Conservation (phyloP, 2,113 vertebrate genomes). For the Seriola rivoliana region DNA sequence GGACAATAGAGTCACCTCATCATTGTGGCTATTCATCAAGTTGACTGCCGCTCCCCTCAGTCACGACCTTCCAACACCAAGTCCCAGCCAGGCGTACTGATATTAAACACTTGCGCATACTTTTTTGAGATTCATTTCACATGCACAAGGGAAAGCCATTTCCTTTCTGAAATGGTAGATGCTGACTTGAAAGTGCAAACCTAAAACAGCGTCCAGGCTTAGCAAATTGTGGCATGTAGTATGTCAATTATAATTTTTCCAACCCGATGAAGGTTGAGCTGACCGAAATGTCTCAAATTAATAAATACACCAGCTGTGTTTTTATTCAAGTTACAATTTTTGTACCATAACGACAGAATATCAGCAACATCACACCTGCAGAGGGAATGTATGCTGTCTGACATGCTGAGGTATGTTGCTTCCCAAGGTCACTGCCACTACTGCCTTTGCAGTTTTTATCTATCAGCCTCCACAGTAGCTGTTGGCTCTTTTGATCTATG, state of each 20-base stretch:
- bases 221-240: background rate
- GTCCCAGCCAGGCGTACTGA: conserved; percentile 1
- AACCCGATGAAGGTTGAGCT: background rate
- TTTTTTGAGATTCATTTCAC: conserved; percentile 29
- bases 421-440: conserved; percentile 2
- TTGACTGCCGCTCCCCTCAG: background rate
- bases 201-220: background rate
- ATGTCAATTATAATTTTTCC: background rate
- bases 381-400: background rate
- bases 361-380: background rate
- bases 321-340: background rate
- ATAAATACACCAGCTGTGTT: too few species aligned
- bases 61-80: background rate
- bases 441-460: background rate
- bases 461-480: background rate
- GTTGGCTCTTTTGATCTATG: background rate
- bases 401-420: background rate
- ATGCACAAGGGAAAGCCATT: background rate
- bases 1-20: background rate
- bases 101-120: conserved; percentile 29
- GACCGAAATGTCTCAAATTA: background rate
- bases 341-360: background rate
- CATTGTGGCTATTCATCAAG: background rate
- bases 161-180: conserved; percentile 1
- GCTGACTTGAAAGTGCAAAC: background rate